Evolutionary conservation across 2,888 invertebrate species (phyloP).

Genomic region (Agapostemon virescens): DNA sequence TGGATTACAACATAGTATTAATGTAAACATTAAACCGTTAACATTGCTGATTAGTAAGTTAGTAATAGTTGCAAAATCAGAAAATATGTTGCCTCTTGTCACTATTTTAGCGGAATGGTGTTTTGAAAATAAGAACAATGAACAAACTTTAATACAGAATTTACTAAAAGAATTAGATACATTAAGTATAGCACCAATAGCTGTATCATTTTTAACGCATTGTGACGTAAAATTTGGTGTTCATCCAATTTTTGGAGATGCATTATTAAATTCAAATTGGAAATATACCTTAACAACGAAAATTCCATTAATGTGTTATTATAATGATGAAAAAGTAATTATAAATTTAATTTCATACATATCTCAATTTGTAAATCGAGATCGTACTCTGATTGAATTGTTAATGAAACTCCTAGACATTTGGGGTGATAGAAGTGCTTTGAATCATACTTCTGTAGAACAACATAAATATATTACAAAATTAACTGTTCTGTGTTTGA

Average conservation of each 20-base stretch:
- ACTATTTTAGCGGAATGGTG: constrained; percentile 83
- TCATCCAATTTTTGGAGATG: constrained; percentile 81
- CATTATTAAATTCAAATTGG: constrained; percentile 81
- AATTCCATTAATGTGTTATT: constrained; percentile 83
- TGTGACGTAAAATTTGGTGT: constrained; percentile 77
- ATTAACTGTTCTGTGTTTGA: constrained; percentile 82
- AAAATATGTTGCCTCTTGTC: constrained; percentile 82
- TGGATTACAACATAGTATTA: constrained; percentile 76
- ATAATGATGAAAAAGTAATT: constrained; percentile 81
- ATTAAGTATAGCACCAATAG: constrained; percentile 83
- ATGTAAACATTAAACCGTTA: constrained; percentile 80
- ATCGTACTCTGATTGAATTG: constrained; percentile 79
- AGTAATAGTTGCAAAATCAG: constrained; percentile 82
- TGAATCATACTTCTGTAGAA: constrained; percentile 84
- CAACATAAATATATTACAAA: constrained; percentile 88
- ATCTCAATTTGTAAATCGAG: constrained; percentile 76
- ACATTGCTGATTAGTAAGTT: constrained; percentile 85
- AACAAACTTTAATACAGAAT: constrained; percentile 77
- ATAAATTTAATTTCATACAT: constrained; percentile 85
- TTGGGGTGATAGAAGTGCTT: constrained; percentile 86
- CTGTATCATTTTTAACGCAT: constrained; percentile 83
- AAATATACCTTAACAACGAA: constrained; percentile 85
- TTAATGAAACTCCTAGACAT: constrained; percentile 83
- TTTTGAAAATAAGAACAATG: constrained; percentile 61
- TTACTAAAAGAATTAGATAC: constrained; percentile 83